Evolutionary conservation across 2,113 vertebrate species (phyloP).

Genomic region (Brachyhypopomus occidentalis): DNA sequence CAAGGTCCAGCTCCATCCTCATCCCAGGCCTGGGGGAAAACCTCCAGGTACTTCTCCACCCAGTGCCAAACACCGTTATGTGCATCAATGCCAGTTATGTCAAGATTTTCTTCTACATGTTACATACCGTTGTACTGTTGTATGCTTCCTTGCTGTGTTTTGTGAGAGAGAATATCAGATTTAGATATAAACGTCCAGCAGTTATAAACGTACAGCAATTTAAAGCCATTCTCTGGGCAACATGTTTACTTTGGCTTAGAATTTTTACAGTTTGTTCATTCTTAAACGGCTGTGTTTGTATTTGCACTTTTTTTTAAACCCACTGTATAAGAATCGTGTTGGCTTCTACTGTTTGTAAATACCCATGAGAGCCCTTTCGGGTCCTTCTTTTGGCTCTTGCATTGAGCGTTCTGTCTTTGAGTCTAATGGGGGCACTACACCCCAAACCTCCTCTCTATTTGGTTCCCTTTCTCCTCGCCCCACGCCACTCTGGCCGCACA

Average conservation of each 20-base stretch:
- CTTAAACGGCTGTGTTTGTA: too few relatives aligned
- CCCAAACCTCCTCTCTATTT: conserved; percentile 17
- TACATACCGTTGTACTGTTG: too few relatives aligned
- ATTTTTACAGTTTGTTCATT: too few relatives aligned
- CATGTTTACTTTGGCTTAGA: too few relatives aligned
- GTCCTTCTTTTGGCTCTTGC: not conserved
- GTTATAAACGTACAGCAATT: too few relatives aligned
- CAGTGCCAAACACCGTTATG: not conserved
- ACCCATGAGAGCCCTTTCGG: not conserved
- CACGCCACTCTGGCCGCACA: not conserved
- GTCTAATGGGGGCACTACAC: not conserved
- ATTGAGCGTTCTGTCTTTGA: not conserved
- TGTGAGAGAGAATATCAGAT: too few relatives aligned
- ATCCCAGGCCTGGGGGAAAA: conserved; percentile 84
- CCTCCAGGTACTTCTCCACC: conserved; percentile 74
- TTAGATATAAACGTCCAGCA: too few relatives aligned
- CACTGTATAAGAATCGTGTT: too few relatives aligned
- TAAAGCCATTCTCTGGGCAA: too few relatives aligned
- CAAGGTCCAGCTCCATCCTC: conserved; percentile 81
- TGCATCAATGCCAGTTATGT: not conserved
- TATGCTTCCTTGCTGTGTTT: too few relatives aligned
- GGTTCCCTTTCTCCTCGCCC: not conserved
- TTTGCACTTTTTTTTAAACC: too few relatives aligned
- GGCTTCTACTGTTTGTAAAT: not conserved
- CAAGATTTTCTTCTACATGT: not conserved